phyloP scores from a whole-genome alignment of 2,888 invertebrate genomes.

The Harmothoe impar region DNA sequence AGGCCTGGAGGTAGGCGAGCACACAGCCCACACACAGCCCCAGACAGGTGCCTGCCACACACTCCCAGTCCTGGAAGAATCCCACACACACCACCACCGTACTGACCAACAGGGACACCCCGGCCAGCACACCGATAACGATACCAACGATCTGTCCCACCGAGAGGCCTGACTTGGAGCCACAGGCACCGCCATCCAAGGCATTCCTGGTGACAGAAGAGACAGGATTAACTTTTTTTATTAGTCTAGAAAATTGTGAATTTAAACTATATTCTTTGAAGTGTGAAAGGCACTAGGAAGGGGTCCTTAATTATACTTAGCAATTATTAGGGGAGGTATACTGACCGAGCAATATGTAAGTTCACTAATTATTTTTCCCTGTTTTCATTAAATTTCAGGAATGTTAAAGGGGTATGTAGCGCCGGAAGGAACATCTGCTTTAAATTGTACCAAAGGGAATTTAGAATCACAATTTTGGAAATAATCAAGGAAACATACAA shows the following conservation, averaged over 20 bases:
- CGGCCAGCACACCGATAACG: slow-evolving; percentile 59
- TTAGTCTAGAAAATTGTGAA: not conserved
- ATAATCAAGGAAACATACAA: too few relatives aligned
- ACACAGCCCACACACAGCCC: slow-evolving; percentile 64
- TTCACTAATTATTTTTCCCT: too few relatives aligned
- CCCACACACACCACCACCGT: slow-evolving; percentile 62
- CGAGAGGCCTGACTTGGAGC: slow-evolving; percentile 39
- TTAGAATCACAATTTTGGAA: too few relatives aligned
- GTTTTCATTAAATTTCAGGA: too few relatives aligned
- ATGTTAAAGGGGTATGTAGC: too few relatives aligned
- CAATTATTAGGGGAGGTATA: too few relatives aligned
- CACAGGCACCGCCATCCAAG: slow-evolving; percentile 46
- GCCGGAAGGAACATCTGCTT: too few relatives aligned
- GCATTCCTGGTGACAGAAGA: slow-evolving; percentile 44
- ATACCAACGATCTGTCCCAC: slow-evolving; percentile 64
- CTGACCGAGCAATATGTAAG: too few relatives aligned
- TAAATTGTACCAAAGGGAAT: too few relatives aligned
- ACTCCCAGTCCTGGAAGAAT: slow-evolving; percentile 65
- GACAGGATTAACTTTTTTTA: not conserved
- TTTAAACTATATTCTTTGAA: not conserved
- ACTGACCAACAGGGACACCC: slow-evolving; percentile 26
- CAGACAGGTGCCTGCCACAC: slow-evolving; percentile 65
- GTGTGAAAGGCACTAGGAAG: too few relatives aligned
- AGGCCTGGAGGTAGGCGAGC: slow-evolving; percentile 61
- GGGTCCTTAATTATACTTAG: too few relatives aligned